Base-by-base conservation (phyloP, 2,113 vertebrate genomes). In the Pelmatolapia mariae region DNA sequence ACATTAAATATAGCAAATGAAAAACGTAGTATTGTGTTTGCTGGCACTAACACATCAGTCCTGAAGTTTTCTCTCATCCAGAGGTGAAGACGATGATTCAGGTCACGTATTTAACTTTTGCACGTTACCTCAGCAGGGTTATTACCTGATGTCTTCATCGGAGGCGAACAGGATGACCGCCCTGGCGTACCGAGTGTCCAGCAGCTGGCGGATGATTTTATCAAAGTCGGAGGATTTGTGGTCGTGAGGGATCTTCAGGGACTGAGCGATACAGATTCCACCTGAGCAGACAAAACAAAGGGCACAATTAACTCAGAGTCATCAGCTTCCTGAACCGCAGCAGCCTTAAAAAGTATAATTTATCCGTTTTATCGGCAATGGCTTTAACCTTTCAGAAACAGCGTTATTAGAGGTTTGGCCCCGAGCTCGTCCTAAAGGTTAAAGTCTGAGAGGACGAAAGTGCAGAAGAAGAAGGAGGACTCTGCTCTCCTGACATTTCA, bases 201-300 rank as follows among this genome's bases (percentile, higher is more conserved):
- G 94, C 81, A 99, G 97, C 91, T 97, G 97, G 61, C 92, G 97
- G 95, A 99, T 98, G 86, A 98, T 97, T 87, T 96, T 98, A 57
- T 99, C 98, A 4, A 98, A 99, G 96, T 99, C 96, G 29, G 95
- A 96, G 76, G 96, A 96, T 96, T 96, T 97, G 94, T 96, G 97
- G 45, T 99, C 97, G 54, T 98, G 97, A 31, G 98, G 97, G 84
- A 99, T 98, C 96, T 98, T 98, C 96, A 98, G 95, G 1, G 98
- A 99, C 96, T 99, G 98, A 80, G 98, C 98, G 43, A 99, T 99
- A 94, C 98, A 99, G 95, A 99, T 97, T 83, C 98, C 98, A 92
- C 98, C 98, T 99, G 96, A 78, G 84, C 81, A 90, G 7, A 89
- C 12, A 86, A 33, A 83, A 52, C 24, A 73, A 5, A 85, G 9